These are phyloP conservation scores for Camponotus fellah DNA, from an alignment of 2,888 invertebrate genomes.

Conservation along the genomic window DNA sequence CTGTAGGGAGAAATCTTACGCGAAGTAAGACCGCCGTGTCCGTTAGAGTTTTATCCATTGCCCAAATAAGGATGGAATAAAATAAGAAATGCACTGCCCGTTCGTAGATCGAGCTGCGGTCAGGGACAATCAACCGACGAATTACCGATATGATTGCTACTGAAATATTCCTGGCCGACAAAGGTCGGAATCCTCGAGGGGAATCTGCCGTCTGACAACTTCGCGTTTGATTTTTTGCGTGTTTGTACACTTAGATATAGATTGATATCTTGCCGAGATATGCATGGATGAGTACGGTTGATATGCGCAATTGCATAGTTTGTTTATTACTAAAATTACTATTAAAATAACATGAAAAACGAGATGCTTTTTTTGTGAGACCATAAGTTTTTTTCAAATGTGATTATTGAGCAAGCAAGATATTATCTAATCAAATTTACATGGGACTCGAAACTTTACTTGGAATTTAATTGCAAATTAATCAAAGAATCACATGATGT, in stretches of 20 bases:
- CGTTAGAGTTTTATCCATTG: constrained; percentile 84
- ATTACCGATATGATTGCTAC: constrained; percentile 86
- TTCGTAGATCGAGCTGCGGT: constrained; percentile 83
- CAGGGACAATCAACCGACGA: constrained; percentile 85
- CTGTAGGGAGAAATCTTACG: not conserved
- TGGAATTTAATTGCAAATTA: not conserved
- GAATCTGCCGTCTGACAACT: constrained; percentile 30
- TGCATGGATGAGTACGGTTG: not conserved
- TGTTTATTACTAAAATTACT: not conserved
- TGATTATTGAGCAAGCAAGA: not conserved
- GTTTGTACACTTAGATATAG: constrained; percentile 49
- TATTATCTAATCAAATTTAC: not conserved
- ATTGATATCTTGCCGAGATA: constrained; percentile 33
- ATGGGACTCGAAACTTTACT: not conserved
- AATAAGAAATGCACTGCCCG: constrained; percentile 79
- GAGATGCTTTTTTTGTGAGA: not conserved
- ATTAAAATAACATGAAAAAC: not conserved
- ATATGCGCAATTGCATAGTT: not conserved
- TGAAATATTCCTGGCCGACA: constrained; percentile 85
- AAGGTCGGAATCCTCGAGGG: constrained; percentile 74
- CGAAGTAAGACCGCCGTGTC: constrained; percentile 58
- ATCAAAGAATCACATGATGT: not conserved
- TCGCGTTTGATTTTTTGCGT: constrained; percentile 46
- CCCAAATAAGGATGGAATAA: constrained; percentile 84
- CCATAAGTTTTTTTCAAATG: not conserved